Evolutionary conservation across 2,797 vertebrate species (phyloP).

Genomic region (Tympanoctomys barrerae): DNA sequence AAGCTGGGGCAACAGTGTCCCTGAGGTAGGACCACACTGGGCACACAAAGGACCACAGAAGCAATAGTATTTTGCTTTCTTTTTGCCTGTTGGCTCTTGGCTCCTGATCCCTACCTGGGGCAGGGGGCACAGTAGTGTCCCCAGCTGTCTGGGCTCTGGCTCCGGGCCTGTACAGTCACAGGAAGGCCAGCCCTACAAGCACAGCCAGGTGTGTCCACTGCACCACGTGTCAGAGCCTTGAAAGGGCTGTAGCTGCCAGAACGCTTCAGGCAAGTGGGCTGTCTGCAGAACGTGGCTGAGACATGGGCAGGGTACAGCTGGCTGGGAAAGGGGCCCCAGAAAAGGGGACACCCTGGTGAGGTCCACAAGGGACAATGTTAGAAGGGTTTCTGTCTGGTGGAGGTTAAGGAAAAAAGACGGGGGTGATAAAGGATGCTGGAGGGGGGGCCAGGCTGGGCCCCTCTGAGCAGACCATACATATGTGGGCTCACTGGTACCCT

Average conservation of each 20-base stretch:
- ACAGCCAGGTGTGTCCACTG: not conserved
- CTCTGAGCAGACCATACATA: rapidly evolving
- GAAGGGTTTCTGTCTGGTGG: no score
- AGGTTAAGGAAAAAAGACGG: not conserved
- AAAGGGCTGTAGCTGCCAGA: not conserved
- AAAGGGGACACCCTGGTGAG: no score
- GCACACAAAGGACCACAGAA: not conserved
- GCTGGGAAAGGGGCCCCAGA: not conserved
- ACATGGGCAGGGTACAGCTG: not conserved
- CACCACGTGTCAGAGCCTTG: not conserved
- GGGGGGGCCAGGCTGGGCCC: not conserved
- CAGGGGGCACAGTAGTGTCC: not conserved
- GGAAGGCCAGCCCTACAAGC: not conserved
- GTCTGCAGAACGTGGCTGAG: not conserved
- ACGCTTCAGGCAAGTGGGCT: not conserved
- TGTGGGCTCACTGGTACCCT: not conserved
- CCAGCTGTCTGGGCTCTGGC: not conserved
- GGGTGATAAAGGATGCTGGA: not conserved
- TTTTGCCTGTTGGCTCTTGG: not conserved
- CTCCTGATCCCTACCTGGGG: not conserved
- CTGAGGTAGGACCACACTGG: no score
- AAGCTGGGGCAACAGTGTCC: not conserved
- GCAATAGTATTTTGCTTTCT: not conserved
- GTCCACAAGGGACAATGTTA: not conserved
- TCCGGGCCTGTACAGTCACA: not conserved